Evolutionary conservation across 1,140 invertebrate species (phyloP).

Genomic region (Drosophila guanche): DNA sequence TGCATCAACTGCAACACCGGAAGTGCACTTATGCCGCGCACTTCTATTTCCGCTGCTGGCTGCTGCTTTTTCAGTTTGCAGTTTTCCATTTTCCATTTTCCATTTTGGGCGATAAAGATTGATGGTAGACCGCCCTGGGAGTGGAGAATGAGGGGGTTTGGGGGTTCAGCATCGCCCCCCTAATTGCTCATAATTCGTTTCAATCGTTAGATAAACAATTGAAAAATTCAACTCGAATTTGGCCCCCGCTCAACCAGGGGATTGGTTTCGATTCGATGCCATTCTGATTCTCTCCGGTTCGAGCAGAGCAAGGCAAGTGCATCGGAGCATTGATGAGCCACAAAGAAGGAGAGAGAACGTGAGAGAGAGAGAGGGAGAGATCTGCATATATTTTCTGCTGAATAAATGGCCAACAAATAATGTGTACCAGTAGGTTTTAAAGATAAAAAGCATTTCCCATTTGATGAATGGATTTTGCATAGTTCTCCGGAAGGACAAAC

Average conservation of each 20-base stretch:
- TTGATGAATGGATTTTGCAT: too few relatives aligned
- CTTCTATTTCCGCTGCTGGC: conserved; percentile 74
- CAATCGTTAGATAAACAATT: conserved; percentile 26
- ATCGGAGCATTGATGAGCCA: too few relatives aligned
- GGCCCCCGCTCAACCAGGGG: background rate
- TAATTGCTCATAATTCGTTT: conserved; percentile 51
- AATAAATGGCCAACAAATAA: too few relatives aligned
- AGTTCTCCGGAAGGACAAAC: too few relatives aligned
- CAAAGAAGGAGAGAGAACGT: too few relatives aligned
- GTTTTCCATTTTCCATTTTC: conserved; percentile 13
- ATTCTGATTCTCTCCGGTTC: too few relatives aligned
- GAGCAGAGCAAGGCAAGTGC: too few relatives aligned
- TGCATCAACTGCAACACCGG: conserved; percentile 47
- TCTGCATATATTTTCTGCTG: too few relatives aligned
- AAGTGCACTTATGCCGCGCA: conserved; percentile 79
- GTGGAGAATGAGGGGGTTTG: too few relatives aligned
- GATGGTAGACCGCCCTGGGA: conserved; percentile 27
- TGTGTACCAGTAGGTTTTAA: too few relatives aligned
- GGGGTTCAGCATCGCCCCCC: background rate
- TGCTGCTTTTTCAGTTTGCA: conserved; percentile 52
- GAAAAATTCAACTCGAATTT: conserved; percentile 4
- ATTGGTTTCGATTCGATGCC: background rate
- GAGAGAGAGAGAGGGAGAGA: too few relatives aligned
- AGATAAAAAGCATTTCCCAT: too few relatives aligned
- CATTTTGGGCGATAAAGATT: conserved; percentile 59